Evolutionary conservation across 2,888 invertebrate genomes (phyloP).

Genomic region (Microplitis manilae): DNA sequence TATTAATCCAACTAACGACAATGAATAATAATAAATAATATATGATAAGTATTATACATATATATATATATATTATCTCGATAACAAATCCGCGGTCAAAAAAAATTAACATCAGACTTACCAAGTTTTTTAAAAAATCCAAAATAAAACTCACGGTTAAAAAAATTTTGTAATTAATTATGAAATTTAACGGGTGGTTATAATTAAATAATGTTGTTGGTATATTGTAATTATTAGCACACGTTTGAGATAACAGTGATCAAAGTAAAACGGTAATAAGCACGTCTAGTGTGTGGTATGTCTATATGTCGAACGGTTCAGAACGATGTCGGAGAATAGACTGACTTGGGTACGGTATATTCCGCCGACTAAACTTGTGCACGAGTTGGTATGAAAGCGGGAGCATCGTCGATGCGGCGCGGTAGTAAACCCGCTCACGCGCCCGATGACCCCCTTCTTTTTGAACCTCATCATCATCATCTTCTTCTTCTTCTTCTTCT

Average conservation of each 20-base stretch:
- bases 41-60: background rate
- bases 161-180: background rate
- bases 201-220: background rate
- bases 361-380: slow-evolving; percentile 17
- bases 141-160: background rate
- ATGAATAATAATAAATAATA: background rate
- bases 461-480: slow-evolving; percentile 21
- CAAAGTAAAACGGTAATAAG: background rate
- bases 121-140: background rate
- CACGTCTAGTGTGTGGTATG: slow-evolving; percentile 4
- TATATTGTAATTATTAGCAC: background rate
- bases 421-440: slow-evolving; percentile 40
- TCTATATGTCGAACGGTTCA: slow-evolving; percentile 16
- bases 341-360: slow-evolving; percentile 21
- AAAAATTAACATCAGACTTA: background rate
- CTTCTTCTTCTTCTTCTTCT: slow-evolving; percentile 24
- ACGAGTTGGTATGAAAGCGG: slow-evolving; percentile 23
- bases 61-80: background rate
- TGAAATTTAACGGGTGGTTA: background rate
- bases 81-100: background rate
- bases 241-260: background rate
- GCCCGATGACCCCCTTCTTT: slow-evolving; percentile 52
- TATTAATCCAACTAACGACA: background rate
- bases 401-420: slow-evolving; percentile 24
- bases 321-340: slow-evolving; percentile 38